phyloP scores from a whole-genome alignment of 1,140 invertebrate genomes.

The Psix sp. region DNA sequence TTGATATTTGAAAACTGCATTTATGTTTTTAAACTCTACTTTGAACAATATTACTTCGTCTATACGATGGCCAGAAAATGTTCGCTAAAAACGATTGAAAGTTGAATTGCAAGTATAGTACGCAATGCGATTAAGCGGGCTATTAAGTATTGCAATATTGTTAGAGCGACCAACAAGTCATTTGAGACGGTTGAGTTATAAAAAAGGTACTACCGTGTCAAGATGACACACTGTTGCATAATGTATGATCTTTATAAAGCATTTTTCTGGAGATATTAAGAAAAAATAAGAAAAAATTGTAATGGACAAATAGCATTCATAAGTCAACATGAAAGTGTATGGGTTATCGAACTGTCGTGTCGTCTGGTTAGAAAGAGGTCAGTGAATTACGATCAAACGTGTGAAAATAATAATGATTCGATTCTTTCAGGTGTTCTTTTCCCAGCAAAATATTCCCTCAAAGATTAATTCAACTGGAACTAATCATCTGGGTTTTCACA shows the following conservation, averaged over 20 bases:
- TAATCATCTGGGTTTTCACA: too few relatives aligned
- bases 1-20: too few relatives aligned
- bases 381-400: conserved; percentile 51
- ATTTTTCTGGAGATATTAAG: conserved; percentile 23
- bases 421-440: conserved; percentile 7
- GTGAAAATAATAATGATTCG: conserved; percentile 45
- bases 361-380: conserved; percentile 57
- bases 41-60: not conserved
- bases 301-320: conserved; percentile 16
- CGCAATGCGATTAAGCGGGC: not conserved
- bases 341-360: conserved; percentile 60
- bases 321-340: conserved; percentile 33
- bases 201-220: conserved; percentile 3
- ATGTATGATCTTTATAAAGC: conserved; percentile 9
- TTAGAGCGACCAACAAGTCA: not conserved
- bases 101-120: conserved; percentile 4
- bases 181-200: too few relatives aligned
- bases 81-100: conserved; percentile 2
- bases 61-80: not conserved
- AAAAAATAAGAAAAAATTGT: conserved; percentile 51
- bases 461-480: too few relatives aligned
- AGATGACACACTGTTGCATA: conserved; percentile 8
- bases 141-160: not conserved
- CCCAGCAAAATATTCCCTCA: not conserved
- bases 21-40: not conserved